phyloP scores from a whole-genome alignment of 2,888 invertebrate species.

The Papilio gigon region DNA sequence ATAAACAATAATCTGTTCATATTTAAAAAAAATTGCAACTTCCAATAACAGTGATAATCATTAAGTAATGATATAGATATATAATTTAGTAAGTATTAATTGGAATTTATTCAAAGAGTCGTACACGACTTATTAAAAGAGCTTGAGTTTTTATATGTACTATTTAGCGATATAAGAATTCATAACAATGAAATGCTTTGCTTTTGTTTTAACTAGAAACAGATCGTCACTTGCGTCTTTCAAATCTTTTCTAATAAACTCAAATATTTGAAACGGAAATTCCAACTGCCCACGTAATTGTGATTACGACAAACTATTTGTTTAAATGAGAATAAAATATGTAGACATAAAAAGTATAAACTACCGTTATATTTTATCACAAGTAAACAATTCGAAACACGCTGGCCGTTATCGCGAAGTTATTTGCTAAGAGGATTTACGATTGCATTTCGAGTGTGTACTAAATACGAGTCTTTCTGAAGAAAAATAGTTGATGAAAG shows the following conservation, averaged over 20 bases:
- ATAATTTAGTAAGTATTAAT: too few species aligned
- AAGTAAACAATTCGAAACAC: not conserved
- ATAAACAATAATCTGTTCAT: too few species aligned
- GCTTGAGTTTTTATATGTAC: too few species aligned
- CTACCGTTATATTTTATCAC: not conserved
- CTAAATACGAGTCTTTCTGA: not conserved
- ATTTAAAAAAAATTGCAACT: too few species aligned
- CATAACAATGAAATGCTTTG: too few species aligned
- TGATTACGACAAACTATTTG: not conserved
- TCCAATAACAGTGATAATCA: not conserved
- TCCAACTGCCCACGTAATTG: slow-evolving; percentile 9
- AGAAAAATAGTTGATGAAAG: not conserved
- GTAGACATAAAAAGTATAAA: not conserved
- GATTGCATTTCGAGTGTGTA: not conserved
- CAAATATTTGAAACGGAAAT: not conserved
- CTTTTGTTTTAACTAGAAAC: too few species aligned
- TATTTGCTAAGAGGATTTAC: not conserved
- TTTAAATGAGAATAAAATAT: not conserved
- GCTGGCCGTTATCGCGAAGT: not conserved
- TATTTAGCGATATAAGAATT: too few species aligned
- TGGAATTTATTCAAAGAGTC: too few species aligned
- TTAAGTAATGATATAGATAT: too few species aligned
- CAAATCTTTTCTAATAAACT: not conserved
- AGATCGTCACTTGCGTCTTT: too few species aligned
- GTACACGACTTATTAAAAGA: too few species aligned